phyloP scores from a whole-genome alignment of 2,797 vertebrate species.

The Carduelis carduelis region DNA sequence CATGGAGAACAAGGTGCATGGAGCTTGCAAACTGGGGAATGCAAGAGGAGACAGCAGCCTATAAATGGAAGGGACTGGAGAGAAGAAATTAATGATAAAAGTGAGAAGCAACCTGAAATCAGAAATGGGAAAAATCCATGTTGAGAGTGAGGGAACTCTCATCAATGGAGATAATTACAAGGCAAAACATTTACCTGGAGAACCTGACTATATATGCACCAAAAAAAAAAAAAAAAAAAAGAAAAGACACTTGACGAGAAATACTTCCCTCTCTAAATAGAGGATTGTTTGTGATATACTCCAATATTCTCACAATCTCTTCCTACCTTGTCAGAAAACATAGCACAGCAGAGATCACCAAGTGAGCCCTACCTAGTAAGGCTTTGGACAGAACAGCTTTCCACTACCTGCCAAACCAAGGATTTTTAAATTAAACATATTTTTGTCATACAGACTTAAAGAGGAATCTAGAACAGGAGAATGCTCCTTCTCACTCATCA shows the following conservation, averaged over 20 bases:
- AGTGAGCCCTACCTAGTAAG: not conserved
- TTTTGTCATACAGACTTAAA: not conserved
- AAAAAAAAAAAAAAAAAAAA: not conserved
- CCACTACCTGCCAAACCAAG: not conserved
- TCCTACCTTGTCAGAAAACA: not conserved
- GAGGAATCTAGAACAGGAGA: not conserved
- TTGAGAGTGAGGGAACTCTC: not conserved
- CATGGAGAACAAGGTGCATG: not conserved
- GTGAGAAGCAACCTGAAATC: not conserved
- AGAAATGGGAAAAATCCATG: not conserved
- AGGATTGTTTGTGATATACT: not conserved
- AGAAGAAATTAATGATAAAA: not conserved
- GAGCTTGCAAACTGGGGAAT: not conserved
- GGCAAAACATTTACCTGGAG: not conserved
- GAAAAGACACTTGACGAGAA: not conserved
- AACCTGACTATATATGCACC: not conserved
- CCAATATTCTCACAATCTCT: not conserved
- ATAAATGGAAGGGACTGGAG: not conserved
- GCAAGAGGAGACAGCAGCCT: not conserved
- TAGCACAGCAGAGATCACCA: not conserved
- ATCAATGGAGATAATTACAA: not conserved
- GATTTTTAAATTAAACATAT: not conserved
- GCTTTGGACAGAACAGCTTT: not conserved
- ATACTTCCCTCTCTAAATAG: not conserved
- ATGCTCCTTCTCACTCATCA: not conserved